These are phyloP conservation scores for Onychomys torridus DNA, from an alignment of 2,797 vertebrate species.

Conservation along the genomic window DNA sequence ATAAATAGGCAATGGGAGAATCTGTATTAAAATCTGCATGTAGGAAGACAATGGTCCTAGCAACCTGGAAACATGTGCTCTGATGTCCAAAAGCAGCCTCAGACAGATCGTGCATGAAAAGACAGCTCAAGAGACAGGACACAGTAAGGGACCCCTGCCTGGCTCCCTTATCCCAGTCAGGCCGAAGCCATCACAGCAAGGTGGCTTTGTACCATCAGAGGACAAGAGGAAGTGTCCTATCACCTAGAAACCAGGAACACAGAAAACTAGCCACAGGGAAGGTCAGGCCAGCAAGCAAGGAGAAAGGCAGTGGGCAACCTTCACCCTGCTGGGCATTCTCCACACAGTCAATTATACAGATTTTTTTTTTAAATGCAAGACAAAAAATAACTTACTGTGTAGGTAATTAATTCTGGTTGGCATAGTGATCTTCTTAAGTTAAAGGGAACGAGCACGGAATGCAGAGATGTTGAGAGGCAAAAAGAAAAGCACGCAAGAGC, in stretches of 20 bases:
- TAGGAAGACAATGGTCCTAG: too few species aligned
- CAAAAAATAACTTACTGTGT: conserved; percentile 87
- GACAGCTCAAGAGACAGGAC: neutral
- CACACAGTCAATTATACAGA: neutral
- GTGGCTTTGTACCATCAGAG: neutral
- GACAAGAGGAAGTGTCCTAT: neutral
- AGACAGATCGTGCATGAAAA: neutral
- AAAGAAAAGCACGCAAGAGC: neutral
- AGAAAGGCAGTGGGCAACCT: neutral
- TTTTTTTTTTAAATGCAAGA: neutral
- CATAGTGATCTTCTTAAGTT: conserved; percentile 92
- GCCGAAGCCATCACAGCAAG: neutral
- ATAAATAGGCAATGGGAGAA: neutral
- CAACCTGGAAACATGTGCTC: accelerated
- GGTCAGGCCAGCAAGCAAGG: neutral
- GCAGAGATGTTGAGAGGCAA: conserved; percentile 20
- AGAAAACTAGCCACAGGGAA: neutral
- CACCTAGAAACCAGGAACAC: neutral
- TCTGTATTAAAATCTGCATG: neutral
- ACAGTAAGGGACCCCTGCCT: neutral
- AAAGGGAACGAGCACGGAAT: conserved; percentile 78
- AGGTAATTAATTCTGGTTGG: conserved; percentile 90
- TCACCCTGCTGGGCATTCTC: too few species aligned
- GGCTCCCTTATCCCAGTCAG: neutral
- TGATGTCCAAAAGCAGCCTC: neutral